Conservation (phyloP, 2,888 invertebrate species). For the Syritta pipiens region DNA sequence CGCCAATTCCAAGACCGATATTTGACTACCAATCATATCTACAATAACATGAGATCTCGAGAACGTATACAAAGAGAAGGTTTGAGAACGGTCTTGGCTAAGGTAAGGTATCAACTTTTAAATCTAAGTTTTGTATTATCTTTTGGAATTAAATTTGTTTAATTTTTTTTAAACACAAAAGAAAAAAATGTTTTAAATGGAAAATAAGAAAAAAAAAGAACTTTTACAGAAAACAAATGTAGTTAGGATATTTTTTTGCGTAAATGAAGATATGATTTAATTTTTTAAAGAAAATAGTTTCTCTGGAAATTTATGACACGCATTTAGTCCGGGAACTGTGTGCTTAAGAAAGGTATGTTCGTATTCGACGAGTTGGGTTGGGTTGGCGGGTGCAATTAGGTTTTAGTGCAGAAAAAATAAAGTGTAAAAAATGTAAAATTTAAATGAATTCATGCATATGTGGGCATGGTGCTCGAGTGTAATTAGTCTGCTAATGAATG, state of each 20-base stretch:
- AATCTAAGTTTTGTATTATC: too few species aligned
- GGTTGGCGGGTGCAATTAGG: too few species aligned
- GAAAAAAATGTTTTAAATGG: slow-evolving; percentile 1
- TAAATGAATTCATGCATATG: too few species aligned
- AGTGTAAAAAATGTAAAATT: too few species aligned
- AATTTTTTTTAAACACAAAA: slow-evolving; percentile 8
- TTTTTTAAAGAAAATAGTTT: neutral
- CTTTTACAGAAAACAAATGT: slow-evolving; percentile 17
- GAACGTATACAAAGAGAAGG: slow-evolving; percentile 71
- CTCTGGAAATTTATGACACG: slow-evolving; percentile 5
- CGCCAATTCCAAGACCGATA: slow-evolving; percentile 71
- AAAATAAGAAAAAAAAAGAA: slow-evolving; percentile 8
- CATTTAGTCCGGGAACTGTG: too few species aligned
- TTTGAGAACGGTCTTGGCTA: slow-evolving; percentile 62
- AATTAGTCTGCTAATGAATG: slow-evolving; percentile 4
- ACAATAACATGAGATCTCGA: slow-evolving; percentile 77
- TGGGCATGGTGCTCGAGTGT: neutral
- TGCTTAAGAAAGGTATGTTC: too few species aligned
- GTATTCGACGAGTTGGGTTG: too few species aligned
- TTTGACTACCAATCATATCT: slow-evolving; percentile 78
- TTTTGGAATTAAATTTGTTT: too few species aligned
- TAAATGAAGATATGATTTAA: too few species aligned
- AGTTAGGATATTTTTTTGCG: slow-evolving; percentile 34
- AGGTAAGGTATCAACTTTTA: slow-evolving; percentile 53
- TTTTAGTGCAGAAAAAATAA: slow-evolving; percentile 1